Percentiles rank a stretch among this genome's conserved stretches.
phyloP scores from a whole-genome alignment of 2,888 invertebrate species.

The Heteromyza rotundicornis region DNA sequence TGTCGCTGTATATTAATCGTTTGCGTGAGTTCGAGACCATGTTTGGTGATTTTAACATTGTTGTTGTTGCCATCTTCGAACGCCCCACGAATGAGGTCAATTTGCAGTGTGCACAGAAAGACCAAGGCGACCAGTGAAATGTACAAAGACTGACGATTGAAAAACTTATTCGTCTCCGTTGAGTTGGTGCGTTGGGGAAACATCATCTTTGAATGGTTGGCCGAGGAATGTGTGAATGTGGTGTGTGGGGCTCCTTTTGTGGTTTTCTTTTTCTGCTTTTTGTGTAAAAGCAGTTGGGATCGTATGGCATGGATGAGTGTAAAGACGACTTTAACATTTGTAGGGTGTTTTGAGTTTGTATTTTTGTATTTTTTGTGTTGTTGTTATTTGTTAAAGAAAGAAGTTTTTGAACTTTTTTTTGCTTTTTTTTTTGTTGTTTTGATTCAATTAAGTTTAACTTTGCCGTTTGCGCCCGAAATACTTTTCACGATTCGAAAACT shows the following conservation, averaged over 20 bases:
- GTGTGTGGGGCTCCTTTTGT: not conserved
- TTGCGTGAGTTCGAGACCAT: conserved; percentile 69
- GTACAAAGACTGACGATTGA: conserved; percentile 31
- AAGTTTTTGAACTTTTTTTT: not conserved
- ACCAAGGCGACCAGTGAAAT: conserved; percentile 32
- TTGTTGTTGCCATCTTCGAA: conserved; percentile 61
- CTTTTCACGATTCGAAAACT: conserved; percentile 70
- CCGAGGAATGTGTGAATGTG: not conserved
- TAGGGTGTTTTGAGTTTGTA: not conserved
- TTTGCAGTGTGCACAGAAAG: conserved; percentile 32
- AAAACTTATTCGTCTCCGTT: conserved; percentile 30
- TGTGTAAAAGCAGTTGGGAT: not conserved
- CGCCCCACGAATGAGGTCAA: conserved; percentile 39
- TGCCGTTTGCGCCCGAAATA: conserved; percentile 55
- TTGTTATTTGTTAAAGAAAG: not conserved
- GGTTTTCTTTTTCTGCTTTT: not conserved
- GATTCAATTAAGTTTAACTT: conserved; percentile 26
- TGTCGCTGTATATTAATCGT: conserved; percentile 70
- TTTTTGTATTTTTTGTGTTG: not conserved
- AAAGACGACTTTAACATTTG: no score
- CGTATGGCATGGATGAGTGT: not conserved
- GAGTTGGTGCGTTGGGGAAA: conserved; percentile 29
- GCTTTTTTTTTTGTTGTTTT: no score
- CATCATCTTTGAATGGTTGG: no score
- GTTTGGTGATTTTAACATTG: conserved; percentile 61